phyloP scores from a whole-genome alignment of 92 coral and sea anemone genomes.

The Phenganax subtilis region DNA sequence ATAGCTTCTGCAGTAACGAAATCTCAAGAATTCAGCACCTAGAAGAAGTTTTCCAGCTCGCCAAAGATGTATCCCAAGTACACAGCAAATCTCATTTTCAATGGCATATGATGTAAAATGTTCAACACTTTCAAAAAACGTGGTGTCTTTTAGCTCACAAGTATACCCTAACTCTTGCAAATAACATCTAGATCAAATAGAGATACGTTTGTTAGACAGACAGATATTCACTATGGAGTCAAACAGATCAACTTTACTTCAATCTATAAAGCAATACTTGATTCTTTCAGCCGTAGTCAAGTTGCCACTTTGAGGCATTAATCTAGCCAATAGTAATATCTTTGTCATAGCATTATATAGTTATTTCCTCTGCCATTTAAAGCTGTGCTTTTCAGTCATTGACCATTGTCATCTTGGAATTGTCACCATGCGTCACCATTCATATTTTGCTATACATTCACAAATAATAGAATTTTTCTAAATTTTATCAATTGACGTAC shows the following conservation, averaged over 20 bases:
- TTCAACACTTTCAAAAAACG: constrained; percentile 44
- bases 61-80: constrained; percentile 83
- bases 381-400: not conserved
- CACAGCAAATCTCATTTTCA: constrained; percentile 52
- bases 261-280: constrained; percentile 42
- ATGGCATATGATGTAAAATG: constrained; percentile 46
- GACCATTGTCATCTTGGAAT: no score
- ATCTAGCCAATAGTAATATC: constrained; percentile 66
- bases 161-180: constrained; percentile 57
- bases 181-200: constrained; percentile 48
- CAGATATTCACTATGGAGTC: not conserved
- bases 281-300: constrained; percentile 71
- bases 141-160: constrained; percentile 59
- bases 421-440: not conserved
- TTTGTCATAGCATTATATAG: constrained; percentile 44
- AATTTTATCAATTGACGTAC: no score
- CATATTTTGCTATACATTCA: no score
- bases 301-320: constrained; percentile 74
- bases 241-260: not conserved
- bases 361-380: not conserved
- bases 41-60: constrained; percentile 78
- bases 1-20: no score
- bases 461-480: no score
- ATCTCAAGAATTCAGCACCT: constrained; percentile 42
- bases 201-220: not conserved